phyloP scores from a whole-genome alignment of 2,113 vertebrate species.

The Oryzias melastigma region DNA sequence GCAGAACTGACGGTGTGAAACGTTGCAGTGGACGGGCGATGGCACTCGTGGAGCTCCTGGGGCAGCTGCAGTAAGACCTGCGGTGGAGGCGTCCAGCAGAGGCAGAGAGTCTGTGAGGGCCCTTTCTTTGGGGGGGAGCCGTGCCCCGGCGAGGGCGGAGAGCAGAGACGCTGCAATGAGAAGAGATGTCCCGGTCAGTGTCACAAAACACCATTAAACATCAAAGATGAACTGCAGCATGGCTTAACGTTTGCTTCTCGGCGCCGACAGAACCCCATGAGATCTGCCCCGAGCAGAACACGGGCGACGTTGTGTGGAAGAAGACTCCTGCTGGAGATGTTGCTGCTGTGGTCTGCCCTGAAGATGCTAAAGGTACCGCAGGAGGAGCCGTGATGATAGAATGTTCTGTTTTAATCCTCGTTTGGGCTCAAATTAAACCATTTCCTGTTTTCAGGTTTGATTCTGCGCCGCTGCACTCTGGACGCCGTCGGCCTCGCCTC shows the following conservation, averaged over 20 bases:
- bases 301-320: slow-evolving; percentile 87
- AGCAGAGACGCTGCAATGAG: slow-evolving; percentile 86
- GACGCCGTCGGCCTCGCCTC: slow-evolving; percentile 92
- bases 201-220: not conserved
- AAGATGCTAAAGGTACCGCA: slow-evolving; percentile 87
- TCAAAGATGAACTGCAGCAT: not conserved
- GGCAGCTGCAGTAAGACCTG: slow-evolving; percentile 89
- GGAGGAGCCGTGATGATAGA: not conserved
- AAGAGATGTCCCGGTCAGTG: slow-evolving; percentile 89
- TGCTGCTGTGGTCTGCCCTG: slow-evolving; percentile 85
- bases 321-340: slow-evolving; percentile 89
- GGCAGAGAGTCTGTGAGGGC: slow-evolving; percentile 86
- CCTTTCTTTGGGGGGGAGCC: slow-evolving; percentile 88
- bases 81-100: slow-evolving; percentile 87
- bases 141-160: slow-evolving; percentile 86
- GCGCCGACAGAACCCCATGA: slow-evolving; percentile 87
- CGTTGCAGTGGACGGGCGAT: slow-evolving; percentile 88
- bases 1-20: slow-evolving; percentile 19
- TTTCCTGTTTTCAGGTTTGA: slow-evolving; percentile 79
- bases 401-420: not conserved
- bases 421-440: slow-evolving; percentile 2
- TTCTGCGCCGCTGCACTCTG: slow-evolving; percentile 88
- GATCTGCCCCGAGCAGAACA: slow-evolving; percentile 89
- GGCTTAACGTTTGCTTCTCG: not conserved
- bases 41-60: slow-evolving; percentile 91